These are phyloP conservation scores for Noctuana brunneofusca DNA, from an alignment of 2,888 invertebrate species.

Conservation along the genomic window DNA sequence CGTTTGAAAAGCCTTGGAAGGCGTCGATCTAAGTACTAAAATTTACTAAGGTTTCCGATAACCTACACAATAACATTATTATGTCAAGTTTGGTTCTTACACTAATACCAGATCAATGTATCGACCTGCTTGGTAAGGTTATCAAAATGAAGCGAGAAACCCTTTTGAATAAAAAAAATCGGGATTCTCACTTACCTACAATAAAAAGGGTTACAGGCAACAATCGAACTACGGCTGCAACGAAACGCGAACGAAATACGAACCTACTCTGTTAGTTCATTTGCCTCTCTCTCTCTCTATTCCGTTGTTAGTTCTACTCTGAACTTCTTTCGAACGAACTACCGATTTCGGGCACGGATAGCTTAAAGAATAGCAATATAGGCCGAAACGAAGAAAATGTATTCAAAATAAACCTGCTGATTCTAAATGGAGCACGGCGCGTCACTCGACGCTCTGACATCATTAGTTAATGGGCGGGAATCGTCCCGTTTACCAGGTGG, in stretches of 20 bases:
- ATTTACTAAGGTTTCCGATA: neutral
- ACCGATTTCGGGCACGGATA: too few species aligned
- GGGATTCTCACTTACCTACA: too few species aligned
- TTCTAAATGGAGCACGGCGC: slow-evolving; percentile 16
- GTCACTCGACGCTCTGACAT: slow-evolving; percentile 35
- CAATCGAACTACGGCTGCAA: too few species aligned
- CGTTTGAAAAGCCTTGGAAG: neutral
- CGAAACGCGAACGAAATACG: too few species aligned
- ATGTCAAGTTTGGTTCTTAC: neutral
- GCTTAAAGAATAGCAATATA: too few species aligned
- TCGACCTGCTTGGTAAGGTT: neutral
- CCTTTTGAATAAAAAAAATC: too few species aligned
- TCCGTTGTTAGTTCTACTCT: too few species aligned
- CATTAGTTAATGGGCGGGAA: slow-evolving; percentile 34
- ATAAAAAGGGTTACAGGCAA: too few species aligned
- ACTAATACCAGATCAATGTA: neutral
- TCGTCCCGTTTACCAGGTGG: slow-evolving; percentile 12
- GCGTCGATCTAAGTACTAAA: neutral
- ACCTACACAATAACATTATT: neutral
- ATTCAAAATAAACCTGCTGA: neutral
- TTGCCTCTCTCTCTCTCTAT: too few species aligned
- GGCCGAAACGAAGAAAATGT: too few species aligned
- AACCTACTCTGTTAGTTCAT: too few species aligned
- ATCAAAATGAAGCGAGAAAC: too few species aligned
- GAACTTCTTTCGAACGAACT: neutral